Base-by-base conservation (phyloP, 2,113 vertebrate genomes). In the Ctenomys sociabilis region DNA sequence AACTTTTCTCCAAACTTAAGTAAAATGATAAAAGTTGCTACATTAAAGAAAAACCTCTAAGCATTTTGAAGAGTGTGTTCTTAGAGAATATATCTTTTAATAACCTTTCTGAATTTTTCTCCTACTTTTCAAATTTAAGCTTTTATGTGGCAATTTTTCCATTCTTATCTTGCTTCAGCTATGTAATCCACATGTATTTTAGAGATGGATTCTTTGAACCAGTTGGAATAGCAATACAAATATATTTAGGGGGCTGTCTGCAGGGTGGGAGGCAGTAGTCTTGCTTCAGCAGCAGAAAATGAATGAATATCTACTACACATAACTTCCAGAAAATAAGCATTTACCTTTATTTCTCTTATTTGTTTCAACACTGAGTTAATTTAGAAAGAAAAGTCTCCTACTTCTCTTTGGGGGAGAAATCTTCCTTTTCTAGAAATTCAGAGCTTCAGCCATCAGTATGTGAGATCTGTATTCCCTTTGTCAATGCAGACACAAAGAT, bases 21-120 rank as follows among this genome's bases (percentile, higher is more conserved):
- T 82, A 52, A 59, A 91, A 89, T 90, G 68, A 78, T 78, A 84
- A 63, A 84, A 83, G 49, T 88, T 87, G 21, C 49, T 88, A 68
- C 35, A 83, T 94, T 87, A 37, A 80, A 85, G 77, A 45, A 64
- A 16, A 68, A 22, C 6, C 37, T 84, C 32, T 21, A 81, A 94
- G 30, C 35, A 61, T 85, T 73, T 89, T 86, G 59, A 85, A 83
- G 28, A 86, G 26, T 83, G 10, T 68, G 6, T 90, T 52, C 45
- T 59, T 90, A 82, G 30, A 85, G 24, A 86, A 61, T 52, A 16
- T 77, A 77, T 86, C 57, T 82, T 77, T 90, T 82, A 85, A 82
- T 68, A 86, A 82, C 8, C 8, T 75, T 82, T 92, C 26, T 93
- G 57, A 90, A 49, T 40, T 90, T 80, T 84, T 84, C 14, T 37